Percentiles rank a stretch among this genome's conserved stretches.
Evolutionary conservation across 2,888 invertebrate genomes (phyloP).

Genomic region (Diarsia mendica): DNA sequence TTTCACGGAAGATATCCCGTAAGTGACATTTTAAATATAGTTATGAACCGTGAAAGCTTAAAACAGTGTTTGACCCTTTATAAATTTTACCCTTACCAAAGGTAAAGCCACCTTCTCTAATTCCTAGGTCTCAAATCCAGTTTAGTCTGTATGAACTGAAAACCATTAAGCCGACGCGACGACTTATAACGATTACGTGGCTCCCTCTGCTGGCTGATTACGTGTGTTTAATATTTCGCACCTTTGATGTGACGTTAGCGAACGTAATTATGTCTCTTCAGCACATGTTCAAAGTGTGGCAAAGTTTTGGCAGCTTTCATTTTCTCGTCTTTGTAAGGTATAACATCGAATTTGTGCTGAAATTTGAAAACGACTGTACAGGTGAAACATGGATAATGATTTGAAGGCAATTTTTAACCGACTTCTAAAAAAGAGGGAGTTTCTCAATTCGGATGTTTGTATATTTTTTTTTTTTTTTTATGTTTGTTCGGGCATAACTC

Average conservation of each 20-base stretch:
- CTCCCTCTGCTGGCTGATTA: slow-evolving; percentile 49
- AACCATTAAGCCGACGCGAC: slow-evolving; percentile 19
- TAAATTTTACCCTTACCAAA: not conserved
- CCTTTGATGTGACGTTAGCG: slow-evolving; percentile 32
- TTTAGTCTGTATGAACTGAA: slow-evolving; percentile 21
- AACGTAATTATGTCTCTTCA: slow-evolving; percentile 38
- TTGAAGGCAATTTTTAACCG: not conserved
- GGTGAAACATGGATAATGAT: not conserved
- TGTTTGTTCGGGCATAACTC: no score
- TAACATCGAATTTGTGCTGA: not conserved
- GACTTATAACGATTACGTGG: slow-evolving; percentile 27
- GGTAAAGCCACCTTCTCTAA: slow-evolving; percentile 9
- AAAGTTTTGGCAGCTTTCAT: slow-evolving; percentile 4
- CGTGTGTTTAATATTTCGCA: slow-evolving; percentile 31
- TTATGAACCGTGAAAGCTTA: no score
- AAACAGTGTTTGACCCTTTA: no score
- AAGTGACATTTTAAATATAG: no score
- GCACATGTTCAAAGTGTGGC: not conserved
- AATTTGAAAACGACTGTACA: not conserved
- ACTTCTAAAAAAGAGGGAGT: no score
- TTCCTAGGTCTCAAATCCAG: slow-evolving; percentile 23
- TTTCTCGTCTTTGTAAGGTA: not conserved
- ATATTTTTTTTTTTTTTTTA: no score
- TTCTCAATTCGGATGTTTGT: no score
- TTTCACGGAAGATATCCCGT: no score